Conservation (phyloP, 2,113 vertebrate genomes). For the Channa maculata region DNA sequence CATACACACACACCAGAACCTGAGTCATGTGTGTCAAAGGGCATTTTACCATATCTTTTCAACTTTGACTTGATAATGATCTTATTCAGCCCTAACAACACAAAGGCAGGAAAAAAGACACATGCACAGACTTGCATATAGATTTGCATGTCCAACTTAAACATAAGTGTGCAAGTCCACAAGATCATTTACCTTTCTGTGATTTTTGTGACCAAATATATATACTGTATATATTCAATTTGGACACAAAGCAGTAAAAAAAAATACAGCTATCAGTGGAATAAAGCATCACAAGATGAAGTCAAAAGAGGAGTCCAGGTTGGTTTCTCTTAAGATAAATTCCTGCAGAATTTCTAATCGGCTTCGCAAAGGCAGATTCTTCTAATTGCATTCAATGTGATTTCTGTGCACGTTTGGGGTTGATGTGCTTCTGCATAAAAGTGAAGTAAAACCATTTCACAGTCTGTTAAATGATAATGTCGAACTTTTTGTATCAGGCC, state of each 20-base stretch:
- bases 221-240: background rate
- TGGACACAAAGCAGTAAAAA: background rate
- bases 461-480: background rate
- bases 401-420: background rate
- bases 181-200: background rate
- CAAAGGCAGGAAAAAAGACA: conserved; percentile 30
- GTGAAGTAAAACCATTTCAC: background rate
- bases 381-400: background rate
- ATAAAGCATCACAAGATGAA: conserved; percentile 8
- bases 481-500: background rate
- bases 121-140: conserved; percentile 1
- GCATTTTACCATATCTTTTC: conserved; percentile 60
- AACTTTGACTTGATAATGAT: conserved; percentile 42
- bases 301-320: background rate
- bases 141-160: background rate
- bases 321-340: background rate
- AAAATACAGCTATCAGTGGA: background rate
- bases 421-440: background rate
- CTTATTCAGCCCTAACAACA: conserved; percentile 41
- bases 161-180: background rate
- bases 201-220: background rate
- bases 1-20: conserved; percentile 14
- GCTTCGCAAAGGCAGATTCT: background rate
- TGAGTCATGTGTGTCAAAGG: conserved; percentile 47
- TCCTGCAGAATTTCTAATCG: background rate